Evolutionary conservation across 2,888 invertebrate genomes (phyloP).

Genomic region (Trypoxylon attenuatum): DNA sequence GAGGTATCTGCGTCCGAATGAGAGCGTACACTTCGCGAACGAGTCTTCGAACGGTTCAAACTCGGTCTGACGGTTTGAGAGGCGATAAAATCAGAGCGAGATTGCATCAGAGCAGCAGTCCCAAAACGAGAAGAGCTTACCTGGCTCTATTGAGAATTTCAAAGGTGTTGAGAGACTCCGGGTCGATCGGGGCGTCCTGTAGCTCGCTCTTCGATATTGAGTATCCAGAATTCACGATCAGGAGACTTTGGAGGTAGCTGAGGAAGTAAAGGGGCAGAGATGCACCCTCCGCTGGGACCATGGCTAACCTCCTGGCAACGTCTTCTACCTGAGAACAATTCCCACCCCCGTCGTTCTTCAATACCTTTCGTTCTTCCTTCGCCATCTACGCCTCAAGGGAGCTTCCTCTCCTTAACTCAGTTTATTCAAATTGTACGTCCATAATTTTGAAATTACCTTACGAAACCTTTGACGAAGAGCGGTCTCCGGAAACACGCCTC

Average conservation of each 20-base stretch:
- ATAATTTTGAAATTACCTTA: slow-evolving; percentile 71
- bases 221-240: slow-evolving; percentile 82
- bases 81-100: too few relatives aligned
- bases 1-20: too few relatives aligned
- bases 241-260: slow-evolving; percentile 92
- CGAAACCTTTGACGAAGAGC: slow-evolving; percentile 90
- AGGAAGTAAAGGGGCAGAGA: slow-evolving; percentile 87
- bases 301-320: slow-evolving; percentile 87
- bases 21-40: too few relatives aligned
- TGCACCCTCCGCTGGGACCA: slow-evolving; percentile 93
- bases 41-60: too few relatives aligned
- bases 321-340: slow-evolving; percentile 79
- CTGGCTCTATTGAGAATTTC: slow-evolving; percentile 93
- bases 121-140: slow-evolving; percentile 73
- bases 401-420: too few relatives aligned
- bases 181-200: slow-evolving; percentile 83
- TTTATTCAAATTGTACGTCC: too few relatives aligned
- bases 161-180: slow-evolving; percentile 86
- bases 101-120: too few relatives aligned
- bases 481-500: slow-evolving; percentile 93
- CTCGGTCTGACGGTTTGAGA: too few relatives aligned
- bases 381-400: neutral
- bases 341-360: slow-evolving; percentile 7
- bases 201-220: slow-evolving; percentile 85
- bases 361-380: neutral